Evolutionary conservation across 2,113 vertebrate genomes (phyloP), one percentile per base, ranked within the genome.

Genomic region (Cacatua alba): DNA sequence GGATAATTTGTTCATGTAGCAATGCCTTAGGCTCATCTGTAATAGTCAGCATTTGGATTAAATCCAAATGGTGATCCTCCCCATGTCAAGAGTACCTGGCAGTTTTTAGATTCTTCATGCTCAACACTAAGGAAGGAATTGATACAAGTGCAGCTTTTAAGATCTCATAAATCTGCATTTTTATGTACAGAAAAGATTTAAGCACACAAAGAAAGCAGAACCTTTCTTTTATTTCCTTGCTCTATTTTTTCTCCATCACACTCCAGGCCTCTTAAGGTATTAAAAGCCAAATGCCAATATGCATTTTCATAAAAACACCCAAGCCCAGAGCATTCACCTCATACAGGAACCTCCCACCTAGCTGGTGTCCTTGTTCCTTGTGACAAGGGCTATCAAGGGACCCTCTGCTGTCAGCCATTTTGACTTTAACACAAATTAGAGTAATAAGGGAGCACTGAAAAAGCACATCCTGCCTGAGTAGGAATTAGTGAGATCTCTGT

Each of bases 311-410:
- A 63, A 35, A 24, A 55, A 70, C 26, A 67, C 14, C 60, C 0
- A 2, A 67, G 64, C 72, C 14, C 60, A 48, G 33, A 71, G 33
- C 35, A 25, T 25, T 55, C 35, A 46, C 24, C 21, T 20, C 0
- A 0, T 24, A 53, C 18, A n/a, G 44, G 37, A 39, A 74, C 51
- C 72, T 78, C 65, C 46, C 29, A 62, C 37, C 25, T 26, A 25
- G 25, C 24, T 3, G 1, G 10, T 26, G 23, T 78, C 64, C 63
- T 82, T n/a, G 9, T 12, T 44, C 28, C 23, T 86, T 0, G 0
- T 6, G 23, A 46, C 48, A 69, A 90, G n/a, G 43, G 35, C n/a
- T 70, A 25, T 29, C 68, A 25, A 59, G 68, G 19, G 48, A 59
- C n/a, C 28, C 31, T 21, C 53, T 86, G 68, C 39, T 81, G 46